Evolutionary conservation across 2,888 invertebrate genomes (phyloP), one percentile per base, ranked within the genome.

Genomic region (Tanytarsus gracilentus): DNA sequence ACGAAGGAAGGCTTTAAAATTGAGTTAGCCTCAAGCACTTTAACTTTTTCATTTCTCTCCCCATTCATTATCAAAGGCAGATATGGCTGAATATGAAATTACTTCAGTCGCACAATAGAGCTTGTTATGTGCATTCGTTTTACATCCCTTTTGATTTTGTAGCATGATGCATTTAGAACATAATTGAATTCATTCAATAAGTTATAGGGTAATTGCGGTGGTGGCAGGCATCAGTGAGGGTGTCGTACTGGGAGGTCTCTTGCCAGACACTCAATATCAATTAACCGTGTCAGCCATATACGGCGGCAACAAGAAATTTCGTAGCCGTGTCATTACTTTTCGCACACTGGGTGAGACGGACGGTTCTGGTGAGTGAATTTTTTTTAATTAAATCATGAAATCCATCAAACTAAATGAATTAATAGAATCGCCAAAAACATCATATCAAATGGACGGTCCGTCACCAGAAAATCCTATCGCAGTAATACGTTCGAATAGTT

Each of bases 151-250:
- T 26, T 39, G 26, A 16, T 61, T 16, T 48, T 40, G 59, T 49
- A 44, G 53, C 52, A 25, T 44, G 33, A 52, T n/a, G 51, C 50
- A 61, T 61, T n/a, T 40, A 61, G 40, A 63, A 72, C 70, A 70
- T 74, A 74, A 74, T 79, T 80, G 79, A 81, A 79, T 79, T 77
- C 79, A 73, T 74, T 75, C 85, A 88, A 4, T 23, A 44, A 90
- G 90, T 89, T 90, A 88, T 88, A 90, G 90, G 83, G 88, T 90
- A 81, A 89, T 90, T 77, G 80, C 87, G 79, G 85, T 88, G 74
- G 89, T 90, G 73, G 90, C 90, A 67, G 89, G 90, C 66, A 90
- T 88, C 77, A 88, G 88, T 64, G 89, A 88, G 72, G 88, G 88
- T 64, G 87, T 90, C 67, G 86, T 88, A 65, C 76, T 91, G 70